These are phyloP conservation scores for Gambusia yucatana DNA, from an alignment of 2,797 vertebrate genomes.

Conservation along the genomic window DNA sequence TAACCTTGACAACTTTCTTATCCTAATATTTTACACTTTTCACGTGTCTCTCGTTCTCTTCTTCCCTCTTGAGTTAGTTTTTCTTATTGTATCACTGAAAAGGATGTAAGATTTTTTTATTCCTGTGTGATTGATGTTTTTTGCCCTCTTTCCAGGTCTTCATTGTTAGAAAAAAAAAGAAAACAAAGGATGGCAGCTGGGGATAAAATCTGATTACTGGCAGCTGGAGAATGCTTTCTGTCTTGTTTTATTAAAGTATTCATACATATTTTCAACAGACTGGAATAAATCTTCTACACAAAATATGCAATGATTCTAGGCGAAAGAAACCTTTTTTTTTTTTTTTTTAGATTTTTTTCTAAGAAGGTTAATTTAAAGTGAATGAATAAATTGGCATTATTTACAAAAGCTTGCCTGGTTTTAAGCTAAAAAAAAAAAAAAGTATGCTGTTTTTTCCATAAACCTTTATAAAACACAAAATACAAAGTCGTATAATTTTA, in stretches of 20 bases:
- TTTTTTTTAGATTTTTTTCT: neutral
- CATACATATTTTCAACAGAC: neutral
- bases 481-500: neutral
- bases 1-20: neutral
- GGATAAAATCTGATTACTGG: neutral
- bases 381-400: neutral
- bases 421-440: neutral
- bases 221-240: neutral
- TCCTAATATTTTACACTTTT: neutral
- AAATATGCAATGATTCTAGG: neutral
- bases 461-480: neutral
- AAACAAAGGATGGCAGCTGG: neutral
- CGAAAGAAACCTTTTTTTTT: neutral
- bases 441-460: neutral
- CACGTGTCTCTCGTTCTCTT: neutral
- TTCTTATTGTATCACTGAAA: neutral
- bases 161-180: neutral
- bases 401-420: neutral
- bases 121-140: neutral
- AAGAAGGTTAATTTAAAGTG: neutral
- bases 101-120: neutral
- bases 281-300: neutral
- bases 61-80: neutral
- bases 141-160: neutral
- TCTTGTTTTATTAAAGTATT: neutral